Base-by-base conservation (phyloP, 2,113 vertebrate species). In the Eptesicus fuscus region DNA sequence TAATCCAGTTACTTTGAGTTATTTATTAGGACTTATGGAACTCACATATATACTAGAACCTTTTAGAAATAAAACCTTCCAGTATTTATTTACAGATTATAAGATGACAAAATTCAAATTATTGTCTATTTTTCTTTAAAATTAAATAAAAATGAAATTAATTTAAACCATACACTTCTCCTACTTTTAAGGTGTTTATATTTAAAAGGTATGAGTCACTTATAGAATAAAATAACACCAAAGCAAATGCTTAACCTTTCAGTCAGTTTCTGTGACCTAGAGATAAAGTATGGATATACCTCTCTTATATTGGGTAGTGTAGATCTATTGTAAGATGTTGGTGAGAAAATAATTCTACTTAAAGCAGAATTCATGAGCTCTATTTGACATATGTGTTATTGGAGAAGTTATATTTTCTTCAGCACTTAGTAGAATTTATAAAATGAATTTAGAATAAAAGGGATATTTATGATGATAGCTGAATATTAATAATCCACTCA, bases 361-460 rank as follows among this genome's bases (percentile, higher is more conserved):
- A 51, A 59, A 49, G 47, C 76, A 16, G 7, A 69, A 40, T 71
- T 18, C 23, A 83, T 77, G 35, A 89, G 25, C 71, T 88, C n/a
- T 96, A 61, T 22, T 91, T 88, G 8, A 18, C 82, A 37, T 32
- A 71, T 88, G 32, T 40, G 32, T 77, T 61, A 94, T 32, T 71
- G 28, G 20, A 91, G n/a, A 70, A 69, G 0, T 88, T 83, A 51
- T 82, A n/a, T 35, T n/a, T 70, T 83, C 8, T 40, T 59, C 12
- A 76, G 8, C 9, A 51, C 56, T 44, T n/a, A 32, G 44, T 70
- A 17, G 30, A 61, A 16, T 93, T 1, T 51, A 30, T 32, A 95
- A 93, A 93, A n/a, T 53, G 12, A 88, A 40, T 61, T 87, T 37
- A 84, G 71, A 63, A 94, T 92, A 94, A 94, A 59, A 86, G 4